A percentile compares a stretch with the other conserved stretches of the same genome.
Evolutionary conservation across 2,888 invertebrate species (phyloP).

Genomic region (Rotaria sp.): DNA sequence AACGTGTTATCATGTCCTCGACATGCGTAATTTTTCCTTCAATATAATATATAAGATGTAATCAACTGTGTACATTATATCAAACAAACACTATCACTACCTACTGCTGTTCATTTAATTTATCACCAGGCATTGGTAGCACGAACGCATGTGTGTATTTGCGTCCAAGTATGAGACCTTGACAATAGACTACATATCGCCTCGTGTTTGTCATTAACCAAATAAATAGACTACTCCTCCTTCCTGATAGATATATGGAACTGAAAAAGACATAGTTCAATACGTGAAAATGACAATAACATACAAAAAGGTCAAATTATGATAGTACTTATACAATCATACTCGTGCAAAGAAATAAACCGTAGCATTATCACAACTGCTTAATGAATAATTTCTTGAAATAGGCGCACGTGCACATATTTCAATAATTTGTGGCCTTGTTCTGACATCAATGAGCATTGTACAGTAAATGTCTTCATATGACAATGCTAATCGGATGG

Average conservation of each 20-base stretch:
- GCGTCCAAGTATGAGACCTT: not conserved
- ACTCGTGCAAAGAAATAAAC: not conserved
- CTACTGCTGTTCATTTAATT: constrained; percentile 1
- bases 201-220: not conserved
- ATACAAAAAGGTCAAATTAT: not conserved
- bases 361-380: not conserved
- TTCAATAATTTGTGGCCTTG: not conserved
- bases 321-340: not conserved
- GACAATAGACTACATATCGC: not conserved
- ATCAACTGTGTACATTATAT: not conserved
- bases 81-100: not conserved
- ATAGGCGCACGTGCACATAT: not conserved
- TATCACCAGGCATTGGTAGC: not conserved
- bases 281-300: not conserved
- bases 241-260: not conserved
- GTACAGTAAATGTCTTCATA: not conserved
- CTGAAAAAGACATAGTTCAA: not conserved
- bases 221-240: constrained; percentile 1
- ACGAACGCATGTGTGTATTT: not conserved
- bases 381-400: not conserved
- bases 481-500: not conserved
- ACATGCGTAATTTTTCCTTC: not conserved
- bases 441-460: not conserved
- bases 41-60: not conserved
- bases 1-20: not conserved